Base-by-base conservation (phyloP, 2,888 invertebrate species). In the Xanthia icteritia region DNA sequence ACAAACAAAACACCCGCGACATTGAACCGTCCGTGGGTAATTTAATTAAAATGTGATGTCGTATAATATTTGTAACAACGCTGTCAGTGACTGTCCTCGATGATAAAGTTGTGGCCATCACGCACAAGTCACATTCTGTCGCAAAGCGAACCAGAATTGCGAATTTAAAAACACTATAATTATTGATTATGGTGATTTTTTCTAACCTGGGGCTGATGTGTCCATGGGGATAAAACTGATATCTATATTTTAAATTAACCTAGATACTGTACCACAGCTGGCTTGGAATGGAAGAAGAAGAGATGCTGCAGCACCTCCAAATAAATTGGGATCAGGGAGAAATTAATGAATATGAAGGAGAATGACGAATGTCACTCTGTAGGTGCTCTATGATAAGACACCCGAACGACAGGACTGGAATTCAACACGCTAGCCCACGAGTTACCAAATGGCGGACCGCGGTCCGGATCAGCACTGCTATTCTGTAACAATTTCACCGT, bases 51-150 rank as follows among this genome's bases (percentile, higher is more conserved):
- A 85, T 70, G 69, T 60, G 66, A 81, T 56, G 42, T 72, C 63
- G 17, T 23, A 68, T 72, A 67, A 23, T 65, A 73, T 73, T 79
- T 63, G 54, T 68, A 86, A 48, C 77, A 79, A 79, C 90, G 87
- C 72, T 89, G 88, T 74, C 42, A 61, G 36, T 58, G 81, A 83
- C 42, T 86, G 89, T 89, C 83, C 89, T 42, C 83, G 75, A 86
- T 90, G 89, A 92, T 90, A 89, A 86, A 92, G 84, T 86, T 82
- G 76, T 76, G 45, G 51, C 73, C 82, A 89, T 91, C 93, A 92
- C 92, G 92, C 92, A 87, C 85, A 79, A 69, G 77, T 66, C 71
- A 80, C 76, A 75, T 82, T 82, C 83, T 83, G 73, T 81, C 87
- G 86, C 76, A 82, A 82, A 82, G 72, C 51, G 77, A 78, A 63